Base-by-base conservation (phyloP, 1,140 invertebrate species). In the Brachionus sp. region DNA sequence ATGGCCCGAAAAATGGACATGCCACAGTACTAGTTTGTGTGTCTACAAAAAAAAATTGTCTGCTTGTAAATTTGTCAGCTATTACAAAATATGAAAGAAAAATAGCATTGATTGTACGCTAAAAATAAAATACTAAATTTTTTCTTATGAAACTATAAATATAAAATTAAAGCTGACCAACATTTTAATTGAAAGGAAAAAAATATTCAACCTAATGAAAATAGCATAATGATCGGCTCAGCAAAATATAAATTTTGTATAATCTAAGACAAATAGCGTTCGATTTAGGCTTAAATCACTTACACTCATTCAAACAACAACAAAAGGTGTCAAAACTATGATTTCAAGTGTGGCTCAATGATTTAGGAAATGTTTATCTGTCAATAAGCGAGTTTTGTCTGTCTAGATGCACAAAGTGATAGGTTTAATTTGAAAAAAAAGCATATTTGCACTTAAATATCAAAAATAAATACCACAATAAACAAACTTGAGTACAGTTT, bases 381-480 rank as follows among this genome's bases (percentile, higher is more conserved):
- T 57, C 50, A 57, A 57, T 23, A 57, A 57, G 50, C 16, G 16
- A 23, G 50, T 5, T 19, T 19, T 57, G 16, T 57, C 50, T 19
- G 50, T 57, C 50, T 57, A 23, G 1, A 19, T 19, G 50, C 19
- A 57, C 50, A 57, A 29, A 57, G 50, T 57, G 50, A 57, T 57
- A 23, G 50, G 16, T 23, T 7, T 16, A 23, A 57, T 13, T 50
- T 50, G 6, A 16, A 50, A 50, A 50, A 50, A 50, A 57, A 57
- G 19, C 16, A 19, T 57, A 57, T 57, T 7, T 57, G 50, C 50
- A 57, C 19, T 57, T 57, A 19, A 57, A 57, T 57, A 57, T 57
- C 50, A 57, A 57, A 57, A 19, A 57, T 57, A 57, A 57, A 57
- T 57, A 57, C 50, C 50, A 57, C 50, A 57, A 57, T 57, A 57